Conservation (phyloP, 2,113 vertebrate species). For the Pseudolaguvia tuberculata region DNA sequence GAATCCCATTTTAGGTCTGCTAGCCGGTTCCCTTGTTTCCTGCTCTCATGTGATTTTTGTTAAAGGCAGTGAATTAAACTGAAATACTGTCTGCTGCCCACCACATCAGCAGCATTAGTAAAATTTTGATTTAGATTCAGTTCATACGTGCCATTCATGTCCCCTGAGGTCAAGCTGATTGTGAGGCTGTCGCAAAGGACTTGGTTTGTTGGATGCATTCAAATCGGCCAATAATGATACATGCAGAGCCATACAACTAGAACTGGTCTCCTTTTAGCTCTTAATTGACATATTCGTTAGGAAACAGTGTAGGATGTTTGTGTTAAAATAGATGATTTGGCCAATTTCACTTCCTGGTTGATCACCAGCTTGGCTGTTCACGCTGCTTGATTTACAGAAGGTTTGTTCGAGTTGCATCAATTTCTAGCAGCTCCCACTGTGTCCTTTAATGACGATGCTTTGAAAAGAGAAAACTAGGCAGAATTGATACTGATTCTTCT, state of each 20-base stretch:
- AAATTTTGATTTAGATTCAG: conserved; percentile 60
- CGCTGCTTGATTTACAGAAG: background rate
- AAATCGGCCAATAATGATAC: conserved; percentile 49
- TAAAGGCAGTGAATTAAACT: conserved; percentile 52
- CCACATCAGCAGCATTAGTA: conserved; percentile 49
- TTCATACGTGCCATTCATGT: conserved; percentile 54
- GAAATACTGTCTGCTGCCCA: conserved; percentile 50
- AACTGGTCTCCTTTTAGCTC: conserved; percentile 5
- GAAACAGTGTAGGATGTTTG: background rate
- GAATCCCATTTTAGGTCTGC: conserved; percentile 56
- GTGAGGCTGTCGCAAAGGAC: conserved; percentile 16
- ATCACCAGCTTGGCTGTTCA: background rate
- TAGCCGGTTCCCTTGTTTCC: conserved; percentile 45
- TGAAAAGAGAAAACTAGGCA: background rate
- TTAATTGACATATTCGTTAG: conserved; percentile 39
- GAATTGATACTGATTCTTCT: conserved; percentile 4
- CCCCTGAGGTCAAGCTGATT: conserved; percentile 49
- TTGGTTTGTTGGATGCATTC: conserved; percentile 45
- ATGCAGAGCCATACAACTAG: conserved; percentile 19
- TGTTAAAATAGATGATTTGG: conserved; percentile 13
- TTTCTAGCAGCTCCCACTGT: background rate
- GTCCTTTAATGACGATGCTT: background rate
- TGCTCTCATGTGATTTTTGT: conserved; percentile 48
- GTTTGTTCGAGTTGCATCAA: conserved; percentile 22
- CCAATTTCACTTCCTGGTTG: background rate